Percentiles rank a stretch among this genome's conserved stretches.
Conservation (phyloP, 2,797 vertebrate genomes). For the Mormyrops boulengeri region DNA sequence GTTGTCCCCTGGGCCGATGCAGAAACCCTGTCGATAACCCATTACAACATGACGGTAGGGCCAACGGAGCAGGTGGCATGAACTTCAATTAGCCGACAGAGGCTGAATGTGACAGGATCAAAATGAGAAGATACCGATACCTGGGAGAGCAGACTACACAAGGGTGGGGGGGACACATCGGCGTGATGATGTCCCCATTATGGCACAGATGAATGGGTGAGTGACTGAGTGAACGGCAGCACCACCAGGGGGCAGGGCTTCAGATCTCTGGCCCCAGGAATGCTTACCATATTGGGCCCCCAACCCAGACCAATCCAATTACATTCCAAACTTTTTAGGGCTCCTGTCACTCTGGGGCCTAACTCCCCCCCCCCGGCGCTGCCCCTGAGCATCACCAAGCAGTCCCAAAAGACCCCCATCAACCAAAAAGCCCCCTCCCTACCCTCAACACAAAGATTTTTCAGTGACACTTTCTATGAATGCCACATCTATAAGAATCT, state of each 20-base stretch:
- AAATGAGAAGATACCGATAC: conserved; percentile 11
- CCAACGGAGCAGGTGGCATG: conserved; percentile 28
- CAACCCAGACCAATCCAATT: not conserved
- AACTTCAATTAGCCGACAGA: conserved; percentile 41
- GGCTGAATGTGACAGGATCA: conserved; percentile 30
- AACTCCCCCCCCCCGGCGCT: not conserved
- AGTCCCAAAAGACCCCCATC: not conserved
- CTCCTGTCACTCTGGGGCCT: not conserved
- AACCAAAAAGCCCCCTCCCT: not conserved
- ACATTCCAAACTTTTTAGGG: not conserved
- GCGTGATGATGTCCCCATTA: not conserved
- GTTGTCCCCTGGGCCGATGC: conserved; percentile 55
- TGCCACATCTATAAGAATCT: too few relatives aligned
- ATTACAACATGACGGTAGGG: conserved; percentile 46
- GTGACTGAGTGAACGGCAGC: not conserved
- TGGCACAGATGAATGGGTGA: not conserved
- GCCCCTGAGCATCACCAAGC: not conserved
- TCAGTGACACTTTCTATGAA: not conserved
- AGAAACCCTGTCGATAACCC: conserved; percentile 70
- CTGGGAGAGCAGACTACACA: not conserved
- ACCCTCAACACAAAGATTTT: not conserved
- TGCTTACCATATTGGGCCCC: not conserved
- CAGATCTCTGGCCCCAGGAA: not conserved
- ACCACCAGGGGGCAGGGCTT: not conserved
- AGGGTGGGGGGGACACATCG: not conserved